Evolutionary conservation across 2,888 invertebrate genomes (phyloP).

Genomic region (Euzophera pinguis): DNA sequence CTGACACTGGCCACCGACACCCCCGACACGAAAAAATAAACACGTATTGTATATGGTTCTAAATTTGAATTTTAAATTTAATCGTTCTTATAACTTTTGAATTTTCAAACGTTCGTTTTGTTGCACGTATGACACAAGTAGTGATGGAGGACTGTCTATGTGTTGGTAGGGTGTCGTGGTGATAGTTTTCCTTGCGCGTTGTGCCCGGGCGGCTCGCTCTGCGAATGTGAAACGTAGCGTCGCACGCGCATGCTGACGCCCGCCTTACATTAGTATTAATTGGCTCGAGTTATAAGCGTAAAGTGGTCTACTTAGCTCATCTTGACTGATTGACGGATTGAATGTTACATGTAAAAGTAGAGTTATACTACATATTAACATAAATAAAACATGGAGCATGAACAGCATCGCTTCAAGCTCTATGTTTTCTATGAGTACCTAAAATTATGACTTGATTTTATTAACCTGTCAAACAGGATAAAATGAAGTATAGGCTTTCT

Average conservation of each 20-base stretch:
- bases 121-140: constrained; percentile 22
- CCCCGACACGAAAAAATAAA: constrained; percentile 29
- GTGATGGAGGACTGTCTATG: constrained; percentile 10
- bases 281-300: constrained; percentile 47
- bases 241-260: constrained; percentile 60
- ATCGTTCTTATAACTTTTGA: no score
- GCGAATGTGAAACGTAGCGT: constrained; percentile 74
- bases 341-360: not conserved
- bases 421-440: no score
- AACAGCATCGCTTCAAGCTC: no score
- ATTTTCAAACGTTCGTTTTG: not conserved
- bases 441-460: no score
- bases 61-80: not conserved
- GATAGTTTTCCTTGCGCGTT: constrained; percentile 45
- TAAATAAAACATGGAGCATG: no score
- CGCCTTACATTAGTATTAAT: constrained; percentile 56
- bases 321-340: constrained; percentile 1
- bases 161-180: constrained; percentile 47
- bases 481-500: no score
- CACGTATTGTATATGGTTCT: not conserved
- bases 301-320: constrained; percentile 2
- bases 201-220: constrained; percentile 59
- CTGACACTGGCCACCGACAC: constrained; percentile 64
- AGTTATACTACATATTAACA: no score
- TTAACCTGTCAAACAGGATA: no score